Percentiles rank a stretch among this genome's conserved stretches.
Evolutionary conservation across 1,140 invertebrate species (phyloP).

Genomic region (Magallana ariakensis): DNA sequence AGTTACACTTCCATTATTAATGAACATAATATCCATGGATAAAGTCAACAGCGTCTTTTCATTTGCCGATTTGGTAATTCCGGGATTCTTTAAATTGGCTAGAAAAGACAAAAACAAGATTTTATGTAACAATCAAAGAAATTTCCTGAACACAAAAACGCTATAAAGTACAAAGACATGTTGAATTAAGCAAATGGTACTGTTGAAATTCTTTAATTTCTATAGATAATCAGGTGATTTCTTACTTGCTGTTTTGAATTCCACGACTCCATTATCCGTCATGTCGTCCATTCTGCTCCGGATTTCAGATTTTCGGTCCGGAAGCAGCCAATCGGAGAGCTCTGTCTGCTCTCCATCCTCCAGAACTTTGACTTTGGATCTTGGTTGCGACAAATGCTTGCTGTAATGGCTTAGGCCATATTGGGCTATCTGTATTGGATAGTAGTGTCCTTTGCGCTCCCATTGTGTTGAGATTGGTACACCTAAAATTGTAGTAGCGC

Average conservation of each 20-base stretch:
- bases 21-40: constrained; percentile 85
- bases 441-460: constrained; percentile 93
- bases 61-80: constrained; percentile 86
- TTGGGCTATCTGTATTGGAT: constrained; percentile 99
- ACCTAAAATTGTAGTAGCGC: constrained; percentile 78
- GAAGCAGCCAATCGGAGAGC: constrained; percentile 67
- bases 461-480: constrained; percentile 97
- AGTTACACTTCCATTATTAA: constrained; percentile 90
- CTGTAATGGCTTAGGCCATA: constrained; percentile 98
- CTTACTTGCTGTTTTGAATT: constrained; percentile 75
- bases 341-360: constrained; percentile 85
- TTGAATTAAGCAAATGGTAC: too few species aligned
- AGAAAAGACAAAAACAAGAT: constrained; percentile 12
- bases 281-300: constrained; percentile 60
- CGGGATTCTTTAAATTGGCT: constrained; percentile 84
- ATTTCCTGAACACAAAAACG: too few species aligned
- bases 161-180: too few species aligned
- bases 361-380: constrained; percentile 63
- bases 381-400: constrained; percentile 84
- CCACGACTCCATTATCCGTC: constrained; percentile 63
- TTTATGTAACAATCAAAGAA: too few species aligned
- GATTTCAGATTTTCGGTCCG: constrained; percentile 60
- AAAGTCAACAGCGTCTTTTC: constrained; percentile 83
- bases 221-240: neutral
- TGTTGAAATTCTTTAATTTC: too few species aligned